Evolutionary conservation across 2,888 invertebrate genomes (phyloP).

Genomic region (Dicranocentrus wangi): DNA sequence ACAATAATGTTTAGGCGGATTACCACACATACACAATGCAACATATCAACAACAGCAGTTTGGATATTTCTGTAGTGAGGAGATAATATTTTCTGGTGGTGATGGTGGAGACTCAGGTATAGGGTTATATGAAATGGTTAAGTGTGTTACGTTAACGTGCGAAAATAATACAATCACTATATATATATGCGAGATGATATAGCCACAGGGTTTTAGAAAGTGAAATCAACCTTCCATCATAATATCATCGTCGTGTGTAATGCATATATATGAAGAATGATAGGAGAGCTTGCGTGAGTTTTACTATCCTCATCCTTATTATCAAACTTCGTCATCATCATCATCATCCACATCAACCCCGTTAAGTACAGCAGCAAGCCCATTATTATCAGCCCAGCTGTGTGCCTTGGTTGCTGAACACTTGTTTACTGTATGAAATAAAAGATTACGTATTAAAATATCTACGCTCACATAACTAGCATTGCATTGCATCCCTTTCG

Average conservation of each 20-base stretch:
- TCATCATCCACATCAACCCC: background rate
- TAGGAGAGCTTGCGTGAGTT: constrained; percentile 9
- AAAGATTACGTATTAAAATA: constrained; percentile 17
- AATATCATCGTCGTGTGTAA: constrained; percentile 16
- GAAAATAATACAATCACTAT: background rate
- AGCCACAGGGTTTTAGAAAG: constrained; percentile 58
- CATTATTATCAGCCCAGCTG: constrained; percentile 13
- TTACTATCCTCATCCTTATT: constrained; percentile 19
- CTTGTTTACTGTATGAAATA: constrained; percentile 2
- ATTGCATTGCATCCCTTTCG: background rate
- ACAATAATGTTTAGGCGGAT: too few relatives aligned
- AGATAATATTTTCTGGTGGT: too few relatives aligned
- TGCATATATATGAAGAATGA: background rate
- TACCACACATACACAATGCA: too few relatives aligned
- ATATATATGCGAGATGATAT: too few relatives aligned
- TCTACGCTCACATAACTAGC: too few relatives aligned
- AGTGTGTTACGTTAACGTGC: constrained; percentile 12
- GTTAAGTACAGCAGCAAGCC: constrained; percentile 4
- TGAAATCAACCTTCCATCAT: constrained; percentile 44
- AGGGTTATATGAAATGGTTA: constrained; percentile 17
- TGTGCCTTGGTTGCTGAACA: constrained; percentile 7
- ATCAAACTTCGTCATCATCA: constrained; percentile 18
- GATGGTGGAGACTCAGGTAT: too few relatives aligned
- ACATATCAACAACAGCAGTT: too few relatives aligned
- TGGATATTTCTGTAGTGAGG: too few relatives aligned